Percentiles rank a stretch among this genome's conserved stretches.
phyloP scores from a whole-genome alignment of 2,113 vertebrate species.

The Cottus gobio region DNA sequence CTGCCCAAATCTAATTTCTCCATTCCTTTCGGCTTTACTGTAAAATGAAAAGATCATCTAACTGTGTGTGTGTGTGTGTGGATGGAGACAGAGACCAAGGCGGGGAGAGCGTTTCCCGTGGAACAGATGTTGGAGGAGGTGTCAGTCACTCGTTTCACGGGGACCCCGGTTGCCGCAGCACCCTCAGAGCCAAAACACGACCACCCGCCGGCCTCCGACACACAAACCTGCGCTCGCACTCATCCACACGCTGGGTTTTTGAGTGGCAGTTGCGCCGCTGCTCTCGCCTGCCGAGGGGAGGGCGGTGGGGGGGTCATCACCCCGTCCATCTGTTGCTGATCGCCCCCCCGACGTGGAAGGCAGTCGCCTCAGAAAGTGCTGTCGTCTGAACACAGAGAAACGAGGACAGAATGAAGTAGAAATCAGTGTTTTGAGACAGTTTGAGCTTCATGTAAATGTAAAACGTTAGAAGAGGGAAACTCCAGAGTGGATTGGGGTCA shows the following conservation, averaged over 20 bases:
- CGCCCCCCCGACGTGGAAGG: conserved; percentile 86
- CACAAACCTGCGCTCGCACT: conserved; percentile 58
- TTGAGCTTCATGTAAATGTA: conserved; percentile 22
- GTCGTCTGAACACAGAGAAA: conserved; percentile 54
- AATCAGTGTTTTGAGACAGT: conserved; percentile 20
- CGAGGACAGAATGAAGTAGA: conserved; percentile 10
- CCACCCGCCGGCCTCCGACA: conserved; percentile 70
- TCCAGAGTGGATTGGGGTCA: not conserved
- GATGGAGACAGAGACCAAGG: not conserved
- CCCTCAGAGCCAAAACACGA: conserved; percentile 86
- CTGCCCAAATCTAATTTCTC: conserved; percentile 75
- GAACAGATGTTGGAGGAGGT: conserved; percentile 87
- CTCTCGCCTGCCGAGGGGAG: conserved; percentile 81
- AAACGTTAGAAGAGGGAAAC: conserved; percentile 24
- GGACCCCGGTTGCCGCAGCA: conserved; percentile 88
- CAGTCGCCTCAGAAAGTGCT: conserved; percentile 80
- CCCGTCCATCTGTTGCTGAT: conserved; percentile 97
- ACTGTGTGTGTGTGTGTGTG: conserved; percentile 9
- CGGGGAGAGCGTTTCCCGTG: conserved; percentile 72
- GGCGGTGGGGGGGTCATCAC: conserved; percentile 85
- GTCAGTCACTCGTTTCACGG: conserved; percentile 85
- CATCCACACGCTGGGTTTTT: conserved; percentile 81
- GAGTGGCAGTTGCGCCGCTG: conserved; percentile 87
- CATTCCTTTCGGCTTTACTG: conserved; percentile 73
- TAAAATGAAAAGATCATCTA: conserved; percentile 76